Conservation (phyloP, 53 echinoderm and acorn worm species). For the Pentamera pediparva region DNA sequence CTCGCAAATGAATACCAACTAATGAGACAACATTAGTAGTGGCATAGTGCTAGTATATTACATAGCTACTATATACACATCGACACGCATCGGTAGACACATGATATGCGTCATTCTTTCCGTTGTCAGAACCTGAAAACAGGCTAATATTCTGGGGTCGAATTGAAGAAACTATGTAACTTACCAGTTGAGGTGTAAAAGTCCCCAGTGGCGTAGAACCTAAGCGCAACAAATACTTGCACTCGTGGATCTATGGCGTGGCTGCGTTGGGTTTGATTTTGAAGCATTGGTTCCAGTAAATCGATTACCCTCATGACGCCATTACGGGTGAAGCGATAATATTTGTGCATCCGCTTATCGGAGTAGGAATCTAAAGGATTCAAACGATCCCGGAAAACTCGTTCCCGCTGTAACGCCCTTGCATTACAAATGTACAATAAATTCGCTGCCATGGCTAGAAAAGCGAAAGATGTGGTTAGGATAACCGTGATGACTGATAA, state of each 20-base stretch:
- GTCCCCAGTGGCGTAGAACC: neutral
- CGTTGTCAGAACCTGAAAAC: no score
- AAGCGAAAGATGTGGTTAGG: neutral
- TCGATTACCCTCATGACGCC: conserved; percentile 5
- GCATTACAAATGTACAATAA: neutral
- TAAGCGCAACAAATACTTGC: neutral
- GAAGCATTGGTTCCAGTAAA: neutral
- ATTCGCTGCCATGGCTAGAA: neutral
- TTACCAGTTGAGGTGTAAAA: neutral
- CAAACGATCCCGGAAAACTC: neutral
- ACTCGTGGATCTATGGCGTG: neutral
- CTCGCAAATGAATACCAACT: no score
- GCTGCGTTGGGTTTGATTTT: neutral
- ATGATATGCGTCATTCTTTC: no score
- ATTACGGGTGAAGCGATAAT: neutral
- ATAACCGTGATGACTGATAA: no score
- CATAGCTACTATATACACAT: no score
- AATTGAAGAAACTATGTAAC: no score
- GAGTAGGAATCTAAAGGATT: conserved; percentile 11
- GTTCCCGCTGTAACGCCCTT: neutral
- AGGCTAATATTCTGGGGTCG: no score
- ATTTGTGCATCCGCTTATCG: conserved; percentile 10
- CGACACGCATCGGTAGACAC: no score
- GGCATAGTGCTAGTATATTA: no score
- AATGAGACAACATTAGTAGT: no score